These are phyloP conservation scores for Crioceris asparagi DNA, from an alignment of 2,888 invertebrate species.

Conservation along the genomic window DNA sequence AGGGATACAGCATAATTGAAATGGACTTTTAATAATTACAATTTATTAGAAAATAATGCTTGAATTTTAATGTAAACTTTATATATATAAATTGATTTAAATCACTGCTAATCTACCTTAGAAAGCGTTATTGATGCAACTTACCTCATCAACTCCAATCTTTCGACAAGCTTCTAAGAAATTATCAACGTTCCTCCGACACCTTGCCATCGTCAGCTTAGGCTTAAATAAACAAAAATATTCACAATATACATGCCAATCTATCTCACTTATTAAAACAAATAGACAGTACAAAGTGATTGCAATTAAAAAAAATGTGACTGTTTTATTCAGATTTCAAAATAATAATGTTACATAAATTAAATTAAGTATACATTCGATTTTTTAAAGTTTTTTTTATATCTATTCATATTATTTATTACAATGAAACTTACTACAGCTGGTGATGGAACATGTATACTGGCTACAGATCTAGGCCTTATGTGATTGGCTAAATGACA, in stretches of 20 bases:
- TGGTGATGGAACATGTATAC: constrained; percentile 90
- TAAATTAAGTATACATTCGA: not conserved
- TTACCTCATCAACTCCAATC: constrained; percentile 91
- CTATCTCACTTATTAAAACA: too few species aligned
- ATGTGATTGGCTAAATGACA: constrained; percentile 93
- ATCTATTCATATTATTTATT: not conserved
- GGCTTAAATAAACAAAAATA: constrained; percentile 1
- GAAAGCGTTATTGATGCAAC: too few species aligned
- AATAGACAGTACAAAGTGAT: too few species aligned
- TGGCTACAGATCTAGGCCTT: constrained; percentile 79
- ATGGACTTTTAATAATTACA: too few species aligned
- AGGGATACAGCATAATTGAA: too few species aligned
- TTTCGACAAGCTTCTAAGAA: constrained; percentile 88
- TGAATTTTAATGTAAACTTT: too few species aligned
- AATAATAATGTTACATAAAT: not conserved
- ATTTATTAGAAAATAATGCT: too few species aligned
- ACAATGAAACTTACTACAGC: constrained; percentile 59
- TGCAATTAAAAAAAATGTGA: too few species aligned
- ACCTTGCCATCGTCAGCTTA: constrained; percentile 88
- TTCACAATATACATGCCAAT: not conserved
- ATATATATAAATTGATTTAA: too few species aligned
- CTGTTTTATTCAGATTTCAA: not conserved
- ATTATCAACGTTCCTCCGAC: constrained; percentile 90
- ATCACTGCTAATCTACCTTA: too few species aligned
- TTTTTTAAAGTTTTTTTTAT: too few species aligned